Percentiles rank a stretch among this genome's conserved stretches.
Evolutionary conservation across 2,113 vertebrate genomes (phyloP).

Genomic region (Neodon shergylaensis): DNA sequence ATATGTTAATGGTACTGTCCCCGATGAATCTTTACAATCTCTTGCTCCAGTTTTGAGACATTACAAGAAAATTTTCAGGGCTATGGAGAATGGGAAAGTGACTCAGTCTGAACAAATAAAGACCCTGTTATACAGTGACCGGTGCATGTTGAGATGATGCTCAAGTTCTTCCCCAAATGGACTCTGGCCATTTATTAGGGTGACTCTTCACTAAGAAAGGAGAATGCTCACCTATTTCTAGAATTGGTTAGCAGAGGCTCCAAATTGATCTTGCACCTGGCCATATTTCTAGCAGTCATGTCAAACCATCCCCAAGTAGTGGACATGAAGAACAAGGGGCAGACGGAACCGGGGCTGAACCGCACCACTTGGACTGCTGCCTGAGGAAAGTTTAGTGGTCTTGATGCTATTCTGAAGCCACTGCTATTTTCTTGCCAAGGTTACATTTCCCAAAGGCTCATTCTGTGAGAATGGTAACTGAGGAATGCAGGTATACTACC

Average conservation of each 20-base stretch:
- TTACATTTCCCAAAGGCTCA: background rate
- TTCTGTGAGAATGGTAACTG: background rate
- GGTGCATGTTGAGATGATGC: background rate
- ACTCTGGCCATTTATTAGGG: background rate
- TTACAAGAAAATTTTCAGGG: background rate
- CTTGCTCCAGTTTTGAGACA: background rate
- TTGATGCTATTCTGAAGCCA: background rate
- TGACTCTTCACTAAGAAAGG: background rate
- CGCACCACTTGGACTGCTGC: background rate
- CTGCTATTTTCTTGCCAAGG: background rate
- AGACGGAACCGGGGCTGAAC: background rate
- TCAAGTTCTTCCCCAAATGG: background rate
- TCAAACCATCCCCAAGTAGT: background rate
- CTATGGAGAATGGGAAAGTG: background rate
- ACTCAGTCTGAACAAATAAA: background rate
- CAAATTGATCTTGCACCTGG: background rate
- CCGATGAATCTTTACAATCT: background rate
- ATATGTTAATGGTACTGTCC: background rate
- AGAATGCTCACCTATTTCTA: background rate
- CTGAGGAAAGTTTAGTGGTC: background rate
- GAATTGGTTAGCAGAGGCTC: background rate
- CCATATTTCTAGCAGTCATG: background rate
- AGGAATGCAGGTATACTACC: background rate
- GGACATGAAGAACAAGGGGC: background rate
- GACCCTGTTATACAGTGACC: background rate